phyloP scores from a whole-genome alignment of 1,140 invertebrate species.

The Chelonus insularis region DNA sequence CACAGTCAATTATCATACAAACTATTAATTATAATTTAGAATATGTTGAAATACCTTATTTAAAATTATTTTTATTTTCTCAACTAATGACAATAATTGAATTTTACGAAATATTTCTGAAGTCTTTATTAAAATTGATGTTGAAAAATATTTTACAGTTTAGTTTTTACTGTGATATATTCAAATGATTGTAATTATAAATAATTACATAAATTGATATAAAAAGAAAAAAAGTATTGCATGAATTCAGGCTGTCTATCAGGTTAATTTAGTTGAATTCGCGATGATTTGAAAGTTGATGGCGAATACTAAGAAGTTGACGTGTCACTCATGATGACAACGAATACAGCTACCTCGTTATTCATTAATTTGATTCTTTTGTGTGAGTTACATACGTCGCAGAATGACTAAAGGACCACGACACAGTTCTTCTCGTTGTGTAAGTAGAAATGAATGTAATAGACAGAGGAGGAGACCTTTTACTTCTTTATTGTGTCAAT shows the following conservation, averaged over 20 bases:
- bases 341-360: slow-evolving; percentile 20
- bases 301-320: slow-evolving; percentile 5
- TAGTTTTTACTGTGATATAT: not conserved
- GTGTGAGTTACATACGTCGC: not conserved
- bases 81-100: not conserved
- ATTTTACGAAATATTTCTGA: too few relatives aligned
- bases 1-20: too few relatives aligned
- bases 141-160: not conserved
- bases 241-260: not conserved
- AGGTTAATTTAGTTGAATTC: not conserved
- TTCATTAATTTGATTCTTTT: slow-evolving; percentile 15
- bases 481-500: slow-evolving; percentile 30
- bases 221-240: not conserved
- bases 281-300: slow-evolving; percentile 13
- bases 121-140: too few relatives aligned
- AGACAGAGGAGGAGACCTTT: slow-evolving; percentile 18
- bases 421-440: not conserved
- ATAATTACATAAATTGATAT: slow-evolving; percentile 1
- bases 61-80: not conserved
- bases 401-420: not conserved
- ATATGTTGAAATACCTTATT: not conserved
- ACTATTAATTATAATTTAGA: too few relatives aligned
- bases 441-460: not conserved
- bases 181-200: not conserved
- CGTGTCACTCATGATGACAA: slow-evolving; percentile 22